Evolutionary conservation across 2,888 invertebrate species (phyloP), one percentile per base, ranked within the genome.

Genomic region (Pollenia angustigena): DNA sequence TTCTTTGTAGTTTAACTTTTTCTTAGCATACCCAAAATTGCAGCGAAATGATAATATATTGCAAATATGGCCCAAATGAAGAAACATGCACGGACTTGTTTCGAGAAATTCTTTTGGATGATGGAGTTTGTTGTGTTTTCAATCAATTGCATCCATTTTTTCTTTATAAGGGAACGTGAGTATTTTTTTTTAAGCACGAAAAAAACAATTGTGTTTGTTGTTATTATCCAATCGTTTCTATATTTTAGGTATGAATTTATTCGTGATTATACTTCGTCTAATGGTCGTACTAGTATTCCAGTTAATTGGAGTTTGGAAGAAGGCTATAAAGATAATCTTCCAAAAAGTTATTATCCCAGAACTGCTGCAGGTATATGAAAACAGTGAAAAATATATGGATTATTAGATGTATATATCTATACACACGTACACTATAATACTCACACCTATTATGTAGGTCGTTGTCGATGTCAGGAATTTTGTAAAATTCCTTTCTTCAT

Each of bases 71-170:
- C 90, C 95, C 94, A 0, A 93, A 93, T 40, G 93, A 94, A 88
- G 85, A 85, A 58, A 94, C 94, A 81, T 97, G 97, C 90, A 94
- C 94, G 14, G 94, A 95, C 69, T 91, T 96, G 82, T 97, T 97
- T 92, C 96, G 96, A 90, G 95, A 96, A 0, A 95, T 96, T 81
- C 94, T 96, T 78, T 96, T 97, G 0, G 97, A 97, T 90, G 97
- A 97, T 91, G 97, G 97, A 0, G 94, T 97, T 12, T 97, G 97
- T 91, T 97, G 97, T 92, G 95, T 96, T 9, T 97, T 97, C 91
- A 97, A 97, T 90, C 95, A 95, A 62, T 94, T 97, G 1, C 95
- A 96, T 78, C 94, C 95, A 6, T 83, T 58, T 54, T 88, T 46
- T 75, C 9, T 85, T 12, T 81, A 76, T 42, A 81, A 78, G 32